phyloP scores from a whole-genome alignment of 2,797 vertebrate genomes.

The Premnoplex brunnescens region DNA sequence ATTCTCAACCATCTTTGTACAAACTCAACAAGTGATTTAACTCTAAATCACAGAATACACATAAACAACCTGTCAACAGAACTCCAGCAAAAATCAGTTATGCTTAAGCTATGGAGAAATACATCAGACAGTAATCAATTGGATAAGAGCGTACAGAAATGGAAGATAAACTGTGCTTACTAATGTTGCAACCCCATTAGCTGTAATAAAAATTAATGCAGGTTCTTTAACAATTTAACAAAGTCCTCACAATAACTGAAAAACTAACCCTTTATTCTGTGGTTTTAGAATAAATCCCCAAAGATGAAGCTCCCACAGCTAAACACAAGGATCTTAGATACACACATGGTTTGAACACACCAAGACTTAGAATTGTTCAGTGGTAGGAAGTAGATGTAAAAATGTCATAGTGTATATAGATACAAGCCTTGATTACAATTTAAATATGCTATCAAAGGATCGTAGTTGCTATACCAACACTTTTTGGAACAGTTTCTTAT shows the following conservation, averaged over 20 bases:
- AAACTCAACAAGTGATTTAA: neutral
- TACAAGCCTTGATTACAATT: neutral
- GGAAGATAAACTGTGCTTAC: neutral
- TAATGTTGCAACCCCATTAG: neutral
- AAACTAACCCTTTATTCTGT: neutral
- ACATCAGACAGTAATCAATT: neutral
- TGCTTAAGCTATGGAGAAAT: neutral
- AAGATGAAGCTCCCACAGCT: neutral
- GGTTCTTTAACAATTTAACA: neutral
- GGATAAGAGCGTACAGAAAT: neutral
- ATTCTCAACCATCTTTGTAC: neutral
- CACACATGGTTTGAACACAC: neutral
- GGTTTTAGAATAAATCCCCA: neutral
- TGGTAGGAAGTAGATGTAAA: neutral
- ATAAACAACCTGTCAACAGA: conserved; percentile 10
- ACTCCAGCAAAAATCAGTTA: neutral
- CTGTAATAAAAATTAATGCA: neutral
- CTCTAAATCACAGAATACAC: neutral
- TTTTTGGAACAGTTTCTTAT: neutral
- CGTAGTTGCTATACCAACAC: neutral
- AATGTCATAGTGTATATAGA: neutral
- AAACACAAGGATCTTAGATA: neutral
- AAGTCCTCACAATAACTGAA: neutral
- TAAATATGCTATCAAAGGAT: neutral
- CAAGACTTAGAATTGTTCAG: neutral